Base-by-base conservation (phyloP, 2,888 invertebrate genomes). In the Alviniconcha strummeri region DNA sequence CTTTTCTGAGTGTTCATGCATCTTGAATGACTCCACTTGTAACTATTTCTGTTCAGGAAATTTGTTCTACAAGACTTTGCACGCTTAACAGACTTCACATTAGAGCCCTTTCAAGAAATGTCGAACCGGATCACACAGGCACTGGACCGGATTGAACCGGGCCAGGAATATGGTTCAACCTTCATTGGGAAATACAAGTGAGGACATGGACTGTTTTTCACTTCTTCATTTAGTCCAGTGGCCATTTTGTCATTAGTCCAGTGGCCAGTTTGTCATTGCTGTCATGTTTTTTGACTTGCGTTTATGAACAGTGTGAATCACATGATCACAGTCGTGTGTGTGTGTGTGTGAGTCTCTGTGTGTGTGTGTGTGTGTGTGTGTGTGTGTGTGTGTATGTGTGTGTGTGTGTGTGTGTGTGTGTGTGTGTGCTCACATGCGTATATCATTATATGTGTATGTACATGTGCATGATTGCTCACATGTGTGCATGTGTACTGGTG, bases 141-240 rank as follows among this genome's bases (percentile, higher is more conserved):
- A 89, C 95, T 98, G 88, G 96, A 97, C 91, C 95, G 95, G 86
- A 95, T 98, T 87, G 96, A 96, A 94, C 97, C 97, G 19, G 95
- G 96, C 86, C 97, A 97, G 88, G 98, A 98, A 94, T 98, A 98
- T 93, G 96, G 96, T 8, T 83, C 84, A 93, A 97, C 97, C 91
- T 97, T 98, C 92, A 96, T 97, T 86, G 96, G 96, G 91, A 97
- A 97, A 94, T 96, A 97, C 94, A 97, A 96, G 97, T 98, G 94
- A 94, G 95, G 36, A 36, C 36, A 36, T 36, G 36, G 36, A 36
- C 36, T 36, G 36, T 36, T 36, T 36, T 36, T 36, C 36, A 36
- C 36, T 36, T 36, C 36, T 36, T 36, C 36, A 36, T 36, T 36
- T 36, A 36, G 36, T 36, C 36, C 36, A 36, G 3, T 36, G 36